Evolutionary conservation across 1,140 invertebrate genomes (phyloP), one percentile per base, ranked within the genome.

Genomic region (Calycopis cecrops): DNA sequence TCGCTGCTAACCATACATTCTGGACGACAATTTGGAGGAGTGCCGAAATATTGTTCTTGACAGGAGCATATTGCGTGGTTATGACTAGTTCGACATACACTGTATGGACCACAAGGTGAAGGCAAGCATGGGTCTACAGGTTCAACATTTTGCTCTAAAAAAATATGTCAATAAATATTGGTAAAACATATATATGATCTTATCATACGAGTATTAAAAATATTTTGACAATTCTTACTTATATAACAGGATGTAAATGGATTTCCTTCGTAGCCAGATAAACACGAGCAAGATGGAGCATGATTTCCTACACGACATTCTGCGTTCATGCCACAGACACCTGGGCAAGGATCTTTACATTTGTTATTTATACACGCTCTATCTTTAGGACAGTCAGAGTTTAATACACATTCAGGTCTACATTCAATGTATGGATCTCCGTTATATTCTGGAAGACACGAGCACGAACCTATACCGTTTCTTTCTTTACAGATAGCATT

Each of bases 401-500:
- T 92, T 68, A 92, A 78, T 34, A 92, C 90, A 77, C 93, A 94
- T 86, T 94, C 93, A 37, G 93, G 93, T 65, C 93, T 88, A 78
- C 93, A 94, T 59, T 94, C 93, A 16, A 90, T 77, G 60, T 93
- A 93, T 11, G 93, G 92, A 76, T 92, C 91, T 7, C 93, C 93
- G 66, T 91, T 91, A 79, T 92, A 94, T 60, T 92, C 92, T 59
- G 90, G 85, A 53, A 92, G 72, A 79, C 93, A 94, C 48, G 91
- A 90, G 79, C 93, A 94, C 47, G 92, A 92, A 33, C 92, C 92
- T 57, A 90, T 89, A 55, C 90, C 90, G 69, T 92, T 90, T 51
- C 91, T 88, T 86, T 95, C 94, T 81, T 93, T 92, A 80, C 95
- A 97, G 48, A 93, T 64, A 16, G 94, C 93, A 83, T 96, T 96